These are phyloP conservation scores for Scomberomorus guttatus DNA, from an alignment of 2,797 vertebrate species.

Conservation along the genomic window DNA sequence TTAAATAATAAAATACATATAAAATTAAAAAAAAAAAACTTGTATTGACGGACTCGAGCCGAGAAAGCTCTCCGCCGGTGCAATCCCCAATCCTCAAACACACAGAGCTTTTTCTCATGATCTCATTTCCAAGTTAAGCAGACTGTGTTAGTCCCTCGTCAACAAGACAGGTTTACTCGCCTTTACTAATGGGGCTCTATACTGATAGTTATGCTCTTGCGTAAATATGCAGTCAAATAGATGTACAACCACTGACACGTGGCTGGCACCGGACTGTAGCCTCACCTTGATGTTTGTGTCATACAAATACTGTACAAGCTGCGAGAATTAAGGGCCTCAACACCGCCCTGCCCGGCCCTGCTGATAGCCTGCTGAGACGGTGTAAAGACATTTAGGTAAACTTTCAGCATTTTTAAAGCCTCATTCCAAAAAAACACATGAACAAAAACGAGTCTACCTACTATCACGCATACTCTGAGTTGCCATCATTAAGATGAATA, in stretches of 20 bases:
- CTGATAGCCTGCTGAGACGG: background rate
- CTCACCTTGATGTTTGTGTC: slow-evolving; percentile 82
- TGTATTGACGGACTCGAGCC: slow-evolving; percentile 19
- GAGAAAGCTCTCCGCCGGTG: slow-evolving; percentile 46
- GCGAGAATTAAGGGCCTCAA: slow-evolving; percentile 43
- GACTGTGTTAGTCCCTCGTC: slow-evolving; percentile 85
- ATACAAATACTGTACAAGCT: slow-evolving; percentile 78
- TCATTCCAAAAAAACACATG: background rate
- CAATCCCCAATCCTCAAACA: slow-evolving; percentile 82
- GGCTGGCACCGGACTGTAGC: slow-evolving; percentile 76
- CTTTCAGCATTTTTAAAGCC: background rate
- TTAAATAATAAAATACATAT: background rate
- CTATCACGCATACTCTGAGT: background rate
- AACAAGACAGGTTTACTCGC: slow-evolving; percentile 86
- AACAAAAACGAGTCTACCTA: background rate
- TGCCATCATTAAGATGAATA: background rate
- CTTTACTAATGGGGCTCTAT: slow-evolving; percentile 84
- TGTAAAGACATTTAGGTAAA: background rate
- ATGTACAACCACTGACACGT: slow-evolving; percentile 84
- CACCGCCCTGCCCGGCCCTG: background rate
- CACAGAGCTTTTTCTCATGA: slow-evolving; percentile 75
- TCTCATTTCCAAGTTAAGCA: slow-evolving; percentile 87
- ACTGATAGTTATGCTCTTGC: slow-evolving; percentile 87
- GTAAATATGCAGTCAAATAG: slow-evolving; percentile 88
- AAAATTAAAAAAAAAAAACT: background rate